Evolutionary conservation across 1,140 invertebrate species (phyloP).

Genomic region (Eueides isabella): DNA sequence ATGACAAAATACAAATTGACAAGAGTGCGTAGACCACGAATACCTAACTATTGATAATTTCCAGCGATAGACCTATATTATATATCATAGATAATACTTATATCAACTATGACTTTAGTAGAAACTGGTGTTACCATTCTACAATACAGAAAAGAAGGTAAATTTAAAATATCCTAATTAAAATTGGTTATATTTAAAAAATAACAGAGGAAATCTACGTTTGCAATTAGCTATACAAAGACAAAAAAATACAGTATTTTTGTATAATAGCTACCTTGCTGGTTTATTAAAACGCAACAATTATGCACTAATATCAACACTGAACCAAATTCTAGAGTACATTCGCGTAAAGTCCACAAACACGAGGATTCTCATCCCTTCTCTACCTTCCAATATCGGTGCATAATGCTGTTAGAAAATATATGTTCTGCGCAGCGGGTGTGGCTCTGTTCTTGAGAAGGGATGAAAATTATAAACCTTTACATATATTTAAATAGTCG

Average conservation of each 20-base stretch:
- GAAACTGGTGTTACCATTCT: constrained; percentile 1
- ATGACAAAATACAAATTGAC: neutral
- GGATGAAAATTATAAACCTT: neutral
- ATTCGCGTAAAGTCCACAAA: neutral
- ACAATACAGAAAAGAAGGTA: neutral
- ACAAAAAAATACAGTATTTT: neutral
- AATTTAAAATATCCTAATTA: neutral
- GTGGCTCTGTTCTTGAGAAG: neutral
- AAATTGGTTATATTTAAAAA: neutral
- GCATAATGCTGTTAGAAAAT: neutral
- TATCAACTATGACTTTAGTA: neutral
- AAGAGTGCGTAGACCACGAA: neutral
- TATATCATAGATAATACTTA: neutral
- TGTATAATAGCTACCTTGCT: neutral
- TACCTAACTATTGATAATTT: neutral
- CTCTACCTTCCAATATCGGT: neutral
- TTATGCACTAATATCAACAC: neutral
- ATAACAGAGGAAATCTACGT: neutral
- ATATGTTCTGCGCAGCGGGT: neutral
- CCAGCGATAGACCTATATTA: neutral
- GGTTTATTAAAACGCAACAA: neutral
- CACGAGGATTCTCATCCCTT: neutral
- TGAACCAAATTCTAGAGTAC: neutral
- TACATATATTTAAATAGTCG: neutral
- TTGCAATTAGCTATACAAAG: neutral